Base-by-base conservation (phyloP, 1,140 invertebrate genomes). In the Drosophila pseudoananassae region DNA sequence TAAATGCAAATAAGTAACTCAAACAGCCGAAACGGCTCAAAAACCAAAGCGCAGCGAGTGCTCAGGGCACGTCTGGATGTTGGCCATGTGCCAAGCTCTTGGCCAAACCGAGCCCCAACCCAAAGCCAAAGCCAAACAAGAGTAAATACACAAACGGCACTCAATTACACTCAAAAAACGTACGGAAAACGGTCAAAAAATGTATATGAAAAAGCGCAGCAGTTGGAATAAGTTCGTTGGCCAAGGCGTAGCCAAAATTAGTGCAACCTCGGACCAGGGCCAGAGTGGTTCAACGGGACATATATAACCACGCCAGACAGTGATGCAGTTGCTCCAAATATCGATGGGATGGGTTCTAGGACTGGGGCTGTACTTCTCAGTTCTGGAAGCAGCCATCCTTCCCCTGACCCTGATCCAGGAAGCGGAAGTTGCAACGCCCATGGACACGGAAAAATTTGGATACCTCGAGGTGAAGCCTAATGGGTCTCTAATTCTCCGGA, bases 1-100 rank as follows among this genome's bases (percentile, higher is more conserved):
- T 58, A 75, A 88, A 87, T 87, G 82, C 82, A 88, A 87, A 87
- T 88, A 64, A 68, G 55, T 88, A 69, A 88, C 75, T 88, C 83
- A 87, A 87, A 87, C 65, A 87, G 31, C 31, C n/a, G 38, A 71
- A 64, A 50, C 33, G 53, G 43, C 69, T 60, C 51, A 65, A 66
- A 47, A 71, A 25, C 47, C 61, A 54, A 71, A 75, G 54, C 60
- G 69, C 60, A 78, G 40, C 58, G 64, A 78, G 56, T 74, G 59
- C 56, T 61, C 43, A 49, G 56, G 55, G 73, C 74, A 76, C 71
- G 73, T 76, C 72, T 45, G 33, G 20, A 43, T 49, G 47, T 31
- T 49, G 82, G 82, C 82, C 78, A 54, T 57, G 53, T 78, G 82
- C 83, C 82, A 85, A 51, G 52, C 65, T 61, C 40, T 53, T 81